Evolutionary conservation across 2,888 invertebrate genomes (phyloP), one percentile per base, ranked within the genome.

Genomic region (Scrobipalpa atriplicella): DNA sequence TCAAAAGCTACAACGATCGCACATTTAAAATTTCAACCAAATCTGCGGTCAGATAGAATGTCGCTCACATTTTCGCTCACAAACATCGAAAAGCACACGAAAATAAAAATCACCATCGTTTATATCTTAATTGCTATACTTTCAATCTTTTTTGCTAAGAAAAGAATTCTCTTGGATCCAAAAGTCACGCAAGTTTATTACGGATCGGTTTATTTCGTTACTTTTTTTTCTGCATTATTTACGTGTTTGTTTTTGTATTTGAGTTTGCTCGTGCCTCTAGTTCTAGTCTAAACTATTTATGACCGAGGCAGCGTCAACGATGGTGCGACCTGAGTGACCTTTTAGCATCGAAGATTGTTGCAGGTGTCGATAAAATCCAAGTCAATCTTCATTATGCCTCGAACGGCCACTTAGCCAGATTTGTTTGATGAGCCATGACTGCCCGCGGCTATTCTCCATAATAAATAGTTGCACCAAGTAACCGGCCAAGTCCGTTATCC

Each of bases 101-200:
- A 81, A 82, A 78, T 77, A 66, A 74, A 81, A 52, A 73, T 79
- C 84, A 85, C 84, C 76, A 78, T 74, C 79, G 77, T 80, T 83
- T 77, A 77, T 78, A 77, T 78, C 80, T 82, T 85, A 86, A 85
- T 82, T 78, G 79, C 81, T 75, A 83, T 85, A 79, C 87, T 90
- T 88, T 86, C 81, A 84, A 86, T 84, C 86, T 85, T 86, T 88
- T 84, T 86, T 85, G 78, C 76, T 78, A 73, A 76, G 73, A 72
- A 73, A 84, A 84, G 85, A 90, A 87, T 87, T 86, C 16, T 71
- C 72, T 71, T 75, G 78, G 81, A 83, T 29, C 2, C 29, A 74
- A 71, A 75, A 80, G 88, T 86, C 90, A 91, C 90, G 89, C 90
- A 77, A 87, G n/a, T 71, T 69, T 68, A 70, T 69, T 66, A 62